A percentile compares a stretch with the other conserved stretches of the same genome.
phyloP scores from a whole-genome alignment of 2,888 invertebrate species.

The Cenopis cana region DNA sequence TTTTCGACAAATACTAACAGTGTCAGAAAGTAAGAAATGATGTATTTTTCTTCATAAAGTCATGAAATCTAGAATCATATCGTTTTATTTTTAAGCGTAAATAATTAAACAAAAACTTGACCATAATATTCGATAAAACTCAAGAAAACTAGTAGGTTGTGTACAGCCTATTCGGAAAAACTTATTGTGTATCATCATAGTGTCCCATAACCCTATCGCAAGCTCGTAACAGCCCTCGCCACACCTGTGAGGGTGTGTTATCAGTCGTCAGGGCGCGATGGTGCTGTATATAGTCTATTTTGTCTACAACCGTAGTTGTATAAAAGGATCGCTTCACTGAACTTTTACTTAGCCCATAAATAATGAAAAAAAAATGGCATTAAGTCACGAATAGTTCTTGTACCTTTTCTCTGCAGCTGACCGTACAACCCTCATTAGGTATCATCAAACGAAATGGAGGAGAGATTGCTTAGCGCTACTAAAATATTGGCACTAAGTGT shows the following conservation, averaged over 20 bases:
- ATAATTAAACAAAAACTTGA: too few relatives aligned
- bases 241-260: conserved; percentile 20
- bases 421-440: too few relatives aligned
- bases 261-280: conserved; percentile 16
- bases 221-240: conserved; percentile 27
- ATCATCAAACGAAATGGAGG: too few relatives aligned
- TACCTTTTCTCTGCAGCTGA: too few relatives aligned
- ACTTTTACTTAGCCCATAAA: background rate
- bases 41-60: too few relatives aligned
- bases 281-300: conserved; percentile 6
- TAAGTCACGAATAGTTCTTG: too few relatives aligned
- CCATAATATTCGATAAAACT: too few relatives aligned
- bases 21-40: too few relatives aligned
- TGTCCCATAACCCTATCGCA: conserved; percentile 13
- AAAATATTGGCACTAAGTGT: background rate
- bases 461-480: background rate
- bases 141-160: background rate
- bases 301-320: background rate
- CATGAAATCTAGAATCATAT: too few relatives aligned
- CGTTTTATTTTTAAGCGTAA: too few relatives aligned
- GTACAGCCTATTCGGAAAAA: background rate
- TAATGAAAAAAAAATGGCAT: too few relatives aligned
- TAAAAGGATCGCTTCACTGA: background rate
- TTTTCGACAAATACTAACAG: too few relatives aligned
- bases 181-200: background rate